These are phyloP conservation scores for Ypsolopha scabrella DNA, from an alignment of 2,888 invertebrate genomes.

Conservation along the genomic window DNA sequence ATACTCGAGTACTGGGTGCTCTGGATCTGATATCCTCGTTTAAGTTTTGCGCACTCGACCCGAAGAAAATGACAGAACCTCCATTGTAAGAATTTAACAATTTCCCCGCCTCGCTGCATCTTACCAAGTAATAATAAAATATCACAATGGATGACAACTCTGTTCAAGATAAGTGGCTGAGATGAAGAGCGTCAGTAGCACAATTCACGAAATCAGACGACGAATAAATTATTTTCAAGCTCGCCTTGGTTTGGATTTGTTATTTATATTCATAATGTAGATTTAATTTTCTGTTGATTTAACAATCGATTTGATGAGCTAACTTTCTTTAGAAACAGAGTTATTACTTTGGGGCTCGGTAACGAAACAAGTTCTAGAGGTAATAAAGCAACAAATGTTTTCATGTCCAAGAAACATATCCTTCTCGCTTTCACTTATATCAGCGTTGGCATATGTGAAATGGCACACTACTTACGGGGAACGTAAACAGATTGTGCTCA, in stretches of 20 bases:
- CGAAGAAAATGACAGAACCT: conserved; percentile 48
- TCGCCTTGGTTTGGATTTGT: conserved; percentile 26
- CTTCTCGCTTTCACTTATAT: background rate
- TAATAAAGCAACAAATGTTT: too few species aligned
- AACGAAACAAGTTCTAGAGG: too few species aligned
- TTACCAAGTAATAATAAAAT: conserved; percentile 63
- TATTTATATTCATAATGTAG: background rate
- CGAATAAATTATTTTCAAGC: conserved; percentile 38
- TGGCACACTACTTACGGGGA: conserved; percentile 6
- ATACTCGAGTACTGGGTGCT: conserved; percentile 23
- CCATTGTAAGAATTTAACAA: conserved; percentile 64
- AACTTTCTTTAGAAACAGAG: too few species aligned
- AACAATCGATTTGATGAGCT: background rate
- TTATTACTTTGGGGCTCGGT: too few species aligned
- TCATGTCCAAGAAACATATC: background rate
- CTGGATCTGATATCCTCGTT: conserved; percentile 45
- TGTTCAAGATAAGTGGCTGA: conserved; percentile 61
- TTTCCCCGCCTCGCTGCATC: conserved; percentile 61
- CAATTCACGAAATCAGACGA: conserved; percentile 53
- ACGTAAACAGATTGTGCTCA: conserved; percentile 23
- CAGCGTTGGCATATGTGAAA: background rate
- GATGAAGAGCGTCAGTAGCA: conserved; percentile 55
- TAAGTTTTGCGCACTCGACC: conserved; percentile 61
- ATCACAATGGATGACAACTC: conserved; percentile 66
- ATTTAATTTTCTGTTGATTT: background rate